Conservation (phyloP, 2,888 invertebrate species). For the Achlya flavicornis region DNA sequence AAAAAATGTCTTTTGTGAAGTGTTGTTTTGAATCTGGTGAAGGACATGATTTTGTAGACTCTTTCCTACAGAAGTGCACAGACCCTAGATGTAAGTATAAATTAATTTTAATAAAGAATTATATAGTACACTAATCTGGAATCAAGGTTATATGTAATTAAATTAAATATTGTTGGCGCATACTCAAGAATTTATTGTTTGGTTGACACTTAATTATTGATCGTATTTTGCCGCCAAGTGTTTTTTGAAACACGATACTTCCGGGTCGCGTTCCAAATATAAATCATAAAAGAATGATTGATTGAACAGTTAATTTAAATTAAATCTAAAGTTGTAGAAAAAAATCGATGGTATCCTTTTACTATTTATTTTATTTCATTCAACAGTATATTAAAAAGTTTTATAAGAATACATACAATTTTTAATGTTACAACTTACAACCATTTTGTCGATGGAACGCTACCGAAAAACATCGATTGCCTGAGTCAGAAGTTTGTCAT, state of each 20-base stretch:
- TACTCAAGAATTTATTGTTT: not conserved
- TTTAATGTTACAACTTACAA: too few species aligned
- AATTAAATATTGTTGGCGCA: constrained; percentile 6
- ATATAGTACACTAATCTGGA: not conserved
- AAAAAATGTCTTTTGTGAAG: constrained; percentile 86
- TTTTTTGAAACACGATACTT: constrained; percentile 15
- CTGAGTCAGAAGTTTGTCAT: constrained; percentile 49
- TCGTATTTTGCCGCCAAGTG: constrained; percentile 45
- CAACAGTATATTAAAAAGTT: not conserved
- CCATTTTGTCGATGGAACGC: constrained; percentile 33
- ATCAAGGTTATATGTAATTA: not conserved
- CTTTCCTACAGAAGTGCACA: constrained; percentile 90
- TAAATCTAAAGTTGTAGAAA: too few species aligned
- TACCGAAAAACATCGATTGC: constrained; percentile 42
- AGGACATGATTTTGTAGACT: constrained; percentile 89
- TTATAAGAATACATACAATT: too few species aligned
- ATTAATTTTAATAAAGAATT: not conserved
- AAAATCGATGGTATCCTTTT: too few species aligned
- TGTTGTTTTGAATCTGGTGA: constrained; percentile 92
- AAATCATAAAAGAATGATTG: not conserved
- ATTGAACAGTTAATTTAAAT: not conserved
- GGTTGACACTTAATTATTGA: not conserved
- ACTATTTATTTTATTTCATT: not conserved
- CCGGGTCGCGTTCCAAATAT: constrained; percentile 13
- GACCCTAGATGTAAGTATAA: constrained; percentile 92